Base-by-base conservation (phyloP, 1,140 invertebrate species). In the Drosophila arawakana region DNA sequence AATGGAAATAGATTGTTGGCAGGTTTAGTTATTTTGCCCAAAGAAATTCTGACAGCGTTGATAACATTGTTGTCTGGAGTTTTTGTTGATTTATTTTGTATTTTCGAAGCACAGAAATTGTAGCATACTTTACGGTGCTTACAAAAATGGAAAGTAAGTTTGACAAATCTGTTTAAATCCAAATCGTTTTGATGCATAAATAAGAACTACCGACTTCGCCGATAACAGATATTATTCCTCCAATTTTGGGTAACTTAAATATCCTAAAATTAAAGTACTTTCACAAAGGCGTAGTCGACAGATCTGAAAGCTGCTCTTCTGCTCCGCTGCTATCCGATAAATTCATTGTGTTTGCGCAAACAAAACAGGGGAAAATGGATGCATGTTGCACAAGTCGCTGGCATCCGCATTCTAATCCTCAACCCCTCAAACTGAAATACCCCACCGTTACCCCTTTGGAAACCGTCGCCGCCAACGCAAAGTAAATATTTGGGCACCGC, bases 401-500 rank as follows among this genome's bases (percentile, higher is more conserved):
- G 58, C 59, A 44, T 39, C 30, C 30, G 10, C 39, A n/a, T 41
- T 11, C 39, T 11, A 30, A 30, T 30, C 39, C 39, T 41, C 39
- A 11, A 11, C 10, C 39, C 39, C 39, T 11, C 25, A 30, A 30
- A 30, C 25, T 30, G 25, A 30, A 30, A 5, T 41, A 11, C 8
- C 8, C 37, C 10, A 11, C 39, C 3, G 10, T 11, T 2, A 10
- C 39, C 11, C 39, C 10, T 30, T 30, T 30, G n/a, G n/a, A n/a
- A n/a, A 30, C 25, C 25, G 25, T 30, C 25, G 6, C 25, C 6
- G 65, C 50, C 59, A 54, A 67, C 72, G 55, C 71, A 76, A 77
- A 67, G 66, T 65, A 86, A 86, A 89, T 66, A 86, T 79, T 86
- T 79, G 54, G 37, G 18, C 61, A 18, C 44, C 49, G 55, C 39